These are phyloP conservation scores for Ptychodera flava DNA, from an alignment of 35 echinoderm and acorn worm species.

Conservation along the genomic window DNA sequence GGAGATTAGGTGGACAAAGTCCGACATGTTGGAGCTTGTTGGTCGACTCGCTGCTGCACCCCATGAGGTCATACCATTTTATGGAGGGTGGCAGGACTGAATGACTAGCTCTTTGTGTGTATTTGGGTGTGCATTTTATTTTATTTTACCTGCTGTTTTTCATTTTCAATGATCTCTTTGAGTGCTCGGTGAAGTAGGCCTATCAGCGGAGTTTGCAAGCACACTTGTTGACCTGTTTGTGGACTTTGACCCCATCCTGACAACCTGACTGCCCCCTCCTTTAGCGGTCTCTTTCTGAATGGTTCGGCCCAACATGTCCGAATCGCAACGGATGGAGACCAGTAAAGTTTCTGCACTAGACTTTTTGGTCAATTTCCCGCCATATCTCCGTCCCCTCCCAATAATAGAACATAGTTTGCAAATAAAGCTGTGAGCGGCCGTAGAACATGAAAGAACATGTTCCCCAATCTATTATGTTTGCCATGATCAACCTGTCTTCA, in stretches of 20 bases:
- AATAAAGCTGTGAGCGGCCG: neutral
- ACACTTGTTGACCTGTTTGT: too few species aligned
- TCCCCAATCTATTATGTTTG: too few species aligned
- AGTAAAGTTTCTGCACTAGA: neutral
- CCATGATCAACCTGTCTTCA: too few species aligned
- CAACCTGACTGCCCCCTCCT: too few species aligned
- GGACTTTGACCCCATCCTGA: too few species aligned
- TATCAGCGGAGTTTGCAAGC: too few species aligned
- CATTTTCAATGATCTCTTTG: too few species aligned
- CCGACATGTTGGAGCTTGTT: neutral
- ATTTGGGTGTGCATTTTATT: too few species aligned
- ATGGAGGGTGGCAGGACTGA: too few species aligned
- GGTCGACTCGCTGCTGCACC: neutral
- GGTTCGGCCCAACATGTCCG: neutral
- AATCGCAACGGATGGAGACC: neutral
- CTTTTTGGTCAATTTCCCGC: neutral
- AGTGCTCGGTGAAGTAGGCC: too few species aligned
- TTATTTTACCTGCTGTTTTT: too few species aligned
- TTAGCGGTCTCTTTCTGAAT: neutral
- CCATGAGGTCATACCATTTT: neutral
- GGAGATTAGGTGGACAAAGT: neutral
- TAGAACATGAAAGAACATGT: neutral
- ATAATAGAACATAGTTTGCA: neutral
- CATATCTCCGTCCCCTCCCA: neutral
- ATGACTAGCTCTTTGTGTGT: too few species aligned